These are phyloP conservation scores for Lathamus discolor DNA, from an alignment of 2,113 vertebrate species.

Conservation along the genomic window DNA sequence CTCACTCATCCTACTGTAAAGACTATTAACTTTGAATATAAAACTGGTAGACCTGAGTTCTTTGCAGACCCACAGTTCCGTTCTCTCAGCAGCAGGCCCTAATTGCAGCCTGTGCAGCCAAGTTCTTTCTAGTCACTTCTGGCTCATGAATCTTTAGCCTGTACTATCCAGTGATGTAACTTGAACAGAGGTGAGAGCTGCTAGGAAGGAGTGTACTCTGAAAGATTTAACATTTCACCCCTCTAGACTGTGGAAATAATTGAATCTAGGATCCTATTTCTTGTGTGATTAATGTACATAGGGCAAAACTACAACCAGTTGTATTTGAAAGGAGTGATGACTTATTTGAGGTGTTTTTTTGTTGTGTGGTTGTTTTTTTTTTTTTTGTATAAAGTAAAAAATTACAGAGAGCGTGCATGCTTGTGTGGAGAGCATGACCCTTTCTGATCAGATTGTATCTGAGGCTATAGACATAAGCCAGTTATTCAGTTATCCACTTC, in stretches of 20 bases:
- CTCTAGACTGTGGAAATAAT: background rate
- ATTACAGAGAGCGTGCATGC: fast-evolving
- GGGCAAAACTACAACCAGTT: background rate
- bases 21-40: background rate
- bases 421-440: background rate
- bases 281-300: background rate
- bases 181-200: background rate
- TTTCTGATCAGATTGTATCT: background rate
- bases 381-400: background rate
- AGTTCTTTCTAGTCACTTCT: background rate
- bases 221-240: background rate
- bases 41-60: background rate
- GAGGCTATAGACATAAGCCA: background rate
- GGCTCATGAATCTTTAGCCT: background rate
- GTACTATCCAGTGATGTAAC: background rate
- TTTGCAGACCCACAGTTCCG: background rate
- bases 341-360: background rate
- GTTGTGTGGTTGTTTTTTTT: too few relatives aligned
- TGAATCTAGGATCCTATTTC: background rate
- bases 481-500: background rate
- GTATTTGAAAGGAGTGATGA: background rate
- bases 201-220: background rate
- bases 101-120: background rate
- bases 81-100: background rate
- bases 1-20: background rate